Evolutionary conservation across 1,140 invertebrate species (phyloP).

Genomic region (Wasmannia auropunctata): DNA sequence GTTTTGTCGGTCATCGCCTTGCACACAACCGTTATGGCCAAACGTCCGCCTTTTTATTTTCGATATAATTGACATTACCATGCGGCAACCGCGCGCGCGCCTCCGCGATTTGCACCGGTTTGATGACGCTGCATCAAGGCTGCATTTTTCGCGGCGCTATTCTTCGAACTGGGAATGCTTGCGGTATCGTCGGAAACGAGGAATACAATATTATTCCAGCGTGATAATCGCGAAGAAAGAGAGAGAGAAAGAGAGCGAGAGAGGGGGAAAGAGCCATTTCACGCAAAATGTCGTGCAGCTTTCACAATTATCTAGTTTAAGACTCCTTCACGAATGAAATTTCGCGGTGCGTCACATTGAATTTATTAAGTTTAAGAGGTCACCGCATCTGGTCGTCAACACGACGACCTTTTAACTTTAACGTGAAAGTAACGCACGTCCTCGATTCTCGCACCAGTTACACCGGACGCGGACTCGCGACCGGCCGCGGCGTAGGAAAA

Average conservation of each 20-base stretch:
- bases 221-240: background rate
- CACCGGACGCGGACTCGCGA: background rate
- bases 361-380: constrained; percentile 7
- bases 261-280: background rate
- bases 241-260: background rate
- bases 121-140: background rate
- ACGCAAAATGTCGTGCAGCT: background rate
- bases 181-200: background rate
- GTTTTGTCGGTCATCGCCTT: constrained; percentile 29
- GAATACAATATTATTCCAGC: background rate
- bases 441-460: background rate
- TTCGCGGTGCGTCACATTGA: background rate
- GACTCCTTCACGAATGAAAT: background rate
- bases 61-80: constrained; percentile 5
- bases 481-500: background rate
- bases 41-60: background rate
- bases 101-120: background rate
- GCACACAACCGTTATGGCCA: constrained; percentile 16
- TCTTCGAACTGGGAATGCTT: background rate
- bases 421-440: constrained; percentile 11
- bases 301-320: background rate
- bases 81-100: background rate
- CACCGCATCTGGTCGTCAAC: background rate
- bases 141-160: background rate
- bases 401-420: background rate